Evolutionary conservation across 2,888 invertebrate species (phyloP).

Genomic region (Diplolepis rosae): DNA sequence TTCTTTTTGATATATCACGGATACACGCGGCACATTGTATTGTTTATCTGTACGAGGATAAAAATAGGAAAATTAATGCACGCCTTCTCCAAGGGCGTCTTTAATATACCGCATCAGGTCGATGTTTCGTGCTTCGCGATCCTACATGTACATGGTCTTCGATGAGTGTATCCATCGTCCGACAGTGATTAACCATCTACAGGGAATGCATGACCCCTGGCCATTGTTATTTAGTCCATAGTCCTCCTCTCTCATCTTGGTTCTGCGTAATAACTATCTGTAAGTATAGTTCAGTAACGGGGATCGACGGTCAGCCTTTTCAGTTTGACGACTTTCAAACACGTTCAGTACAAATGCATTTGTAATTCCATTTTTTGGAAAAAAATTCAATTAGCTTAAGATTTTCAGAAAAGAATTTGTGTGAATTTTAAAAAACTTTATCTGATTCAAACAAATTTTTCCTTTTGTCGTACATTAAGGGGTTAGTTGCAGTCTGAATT

Average conservation of each 20-base stretch:
- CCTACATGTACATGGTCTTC: background rate
- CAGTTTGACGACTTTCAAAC: background rate
- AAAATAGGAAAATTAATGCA: background rate
- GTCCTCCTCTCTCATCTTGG: slow-evolving; percentile 36
- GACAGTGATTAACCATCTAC: slow-evolving; percentile 50
- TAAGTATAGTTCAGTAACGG: slow-evolving; percentile 37
- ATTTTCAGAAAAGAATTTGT: too few species aligned
- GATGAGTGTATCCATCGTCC: slow-evolving; percentile 37
- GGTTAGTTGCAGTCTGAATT: too few species aligned
- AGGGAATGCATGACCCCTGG: slow-evolving; percentile 45
- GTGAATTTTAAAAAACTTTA: too few species aligned
- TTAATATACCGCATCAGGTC: background rate
- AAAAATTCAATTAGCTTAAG: too few species aligned
- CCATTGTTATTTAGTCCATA: slow-evolving; percentile 41
- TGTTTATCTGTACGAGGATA: background rate
- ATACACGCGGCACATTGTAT: background rate
- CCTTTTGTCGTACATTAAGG: too few species aligned
- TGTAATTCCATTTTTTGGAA: too few species aligned
- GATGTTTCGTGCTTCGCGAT: slow-evolving; percentile 34
- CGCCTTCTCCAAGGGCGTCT: background rate
- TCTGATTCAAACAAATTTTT: too few species aligned
- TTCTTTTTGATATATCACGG: too few species aligned
- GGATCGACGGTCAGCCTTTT: slow-evolving; percentile 35
- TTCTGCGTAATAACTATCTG: slow-evolving; percentile 37
- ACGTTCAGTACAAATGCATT: too few species aligned